These are phyloP conservation scores for Campoletis raptor DNA, from an alignment of 2,888 invertebrate species.

Conservation along the genomic window DNA sequence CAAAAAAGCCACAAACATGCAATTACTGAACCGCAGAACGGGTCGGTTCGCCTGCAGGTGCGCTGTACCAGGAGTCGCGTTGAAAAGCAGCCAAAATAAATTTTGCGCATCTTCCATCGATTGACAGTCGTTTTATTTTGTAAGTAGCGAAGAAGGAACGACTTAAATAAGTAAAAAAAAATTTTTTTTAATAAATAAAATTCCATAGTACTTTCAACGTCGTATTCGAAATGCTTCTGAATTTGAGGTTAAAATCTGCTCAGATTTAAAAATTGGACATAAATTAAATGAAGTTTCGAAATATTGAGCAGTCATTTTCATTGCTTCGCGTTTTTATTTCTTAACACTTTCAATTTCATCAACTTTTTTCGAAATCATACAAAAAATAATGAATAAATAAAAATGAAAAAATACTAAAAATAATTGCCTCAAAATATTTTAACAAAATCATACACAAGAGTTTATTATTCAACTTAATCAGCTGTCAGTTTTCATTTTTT, in stretches of 20 bases:
- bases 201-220: neutral
- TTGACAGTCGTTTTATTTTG: neutral
- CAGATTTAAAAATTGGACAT: neutral
- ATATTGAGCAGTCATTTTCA: neutral
- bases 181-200: too few species aligned
- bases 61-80: constrained; percentile 4
- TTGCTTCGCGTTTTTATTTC: neutral
- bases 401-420: neutral
- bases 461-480: too few species aligned
- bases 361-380: neutral
- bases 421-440: constrained; percentile 1
- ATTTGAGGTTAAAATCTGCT: neutral
- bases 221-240: neutral
- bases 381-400: neutral
- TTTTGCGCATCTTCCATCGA: neutral
- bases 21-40: constrained; percentile 26
- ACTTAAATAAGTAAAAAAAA: neutral
- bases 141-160: neutral
- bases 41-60: constrained; percentile 19
- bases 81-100: neutral
- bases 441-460: too few species aligned
- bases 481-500: too few species aligned
- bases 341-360: neutral
- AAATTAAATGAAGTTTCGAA: neutral
- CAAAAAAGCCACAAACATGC: constrained; percentile 28